Conservation (phyloP, 2,113 vertebrate species). For the Gopherus evgoodei region DNA sequence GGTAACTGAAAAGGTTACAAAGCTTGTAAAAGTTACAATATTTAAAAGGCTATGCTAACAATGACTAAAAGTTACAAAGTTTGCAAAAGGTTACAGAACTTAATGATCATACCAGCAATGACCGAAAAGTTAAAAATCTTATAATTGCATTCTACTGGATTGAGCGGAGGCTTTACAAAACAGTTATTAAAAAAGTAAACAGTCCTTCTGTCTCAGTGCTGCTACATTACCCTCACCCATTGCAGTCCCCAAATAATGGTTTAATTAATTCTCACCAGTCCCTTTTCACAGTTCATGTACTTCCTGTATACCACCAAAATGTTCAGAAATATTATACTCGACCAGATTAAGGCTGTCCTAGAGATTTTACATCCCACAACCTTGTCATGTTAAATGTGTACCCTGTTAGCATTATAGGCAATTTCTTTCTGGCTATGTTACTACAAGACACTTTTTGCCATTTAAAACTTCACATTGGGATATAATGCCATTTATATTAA, state of each 20-base stretch:
- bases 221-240: neutral
- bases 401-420: neutral
- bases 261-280: neutral
- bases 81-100: no score
- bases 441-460: accelerated
- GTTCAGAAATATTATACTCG: neutral
- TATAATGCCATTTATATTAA: neutral
- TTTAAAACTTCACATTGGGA: neutral
- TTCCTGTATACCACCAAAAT: neutral
- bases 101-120: no score
- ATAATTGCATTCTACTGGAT: no score
- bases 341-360: neutral
- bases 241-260: neutral
- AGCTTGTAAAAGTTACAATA: no score
- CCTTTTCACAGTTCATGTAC: neutral
- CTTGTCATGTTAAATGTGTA: neutral
- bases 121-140: no score
- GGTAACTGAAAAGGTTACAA: no score
- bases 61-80: no score
- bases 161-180: no score
- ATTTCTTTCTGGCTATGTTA: neutral
- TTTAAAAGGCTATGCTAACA: no score
- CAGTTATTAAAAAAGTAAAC: neutral
- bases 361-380: neutral
- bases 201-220: neutral